These are phyloP conservation scores for Micromesistius poutassou DNA, from an alignment of 2,797 vertebrate genomes.

Conservation along the genomic window DNA sequence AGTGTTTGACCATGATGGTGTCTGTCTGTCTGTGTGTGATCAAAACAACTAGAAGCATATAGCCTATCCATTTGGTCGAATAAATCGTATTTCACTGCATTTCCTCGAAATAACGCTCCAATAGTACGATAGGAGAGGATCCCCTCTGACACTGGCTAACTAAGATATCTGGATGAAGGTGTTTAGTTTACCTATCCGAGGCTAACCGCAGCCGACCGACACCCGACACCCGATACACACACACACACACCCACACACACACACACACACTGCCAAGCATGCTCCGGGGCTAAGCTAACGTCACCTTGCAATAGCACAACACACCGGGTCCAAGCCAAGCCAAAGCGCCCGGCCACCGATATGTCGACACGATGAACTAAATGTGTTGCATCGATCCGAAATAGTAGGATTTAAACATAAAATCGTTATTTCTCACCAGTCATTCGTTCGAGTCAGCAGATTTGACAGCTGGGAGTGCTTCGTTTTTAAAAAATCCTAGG, in stretches of 20 bases:
- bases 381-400: background rate
- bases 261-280: background rate
- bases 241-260: background rate
- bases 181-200: too few relatives aligned
- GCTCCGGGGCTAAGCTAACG: slow-evolving; percentile 23
- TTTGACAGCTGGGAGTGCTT: slow-evolving; percentile 54
- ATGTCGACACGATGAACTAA: background rate
- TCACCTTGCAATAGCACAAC: slow-evolving; percentile 26
- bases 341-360: background rate
- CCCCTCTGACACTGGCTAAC: too few relatives aligned
- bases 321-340: background rate
- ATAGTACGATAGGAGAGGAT: background rate
- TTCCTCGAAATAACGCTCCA: background rate
- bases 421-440: slow-evolving; percentile 37
- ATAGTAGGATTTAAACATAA: background rate
- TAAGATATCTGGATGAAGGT: too few relatives aligned
- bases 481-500: slow-evolving; percentile 60
- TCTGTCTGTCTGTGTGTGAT: too few relatives aligned
- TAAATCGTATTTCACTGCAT: background rate
- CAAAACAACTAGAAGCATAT: background rate
- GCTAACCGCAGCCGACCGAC: background rate
- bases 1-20: too few relatives aligned
- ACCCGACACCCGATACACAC: background rate
- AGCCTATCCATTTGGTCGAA: background rate
- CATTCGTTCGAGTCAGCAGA: slow-evolving; percentile 7